Base-by-base conservation (phyloP, 2,888 invertebrate genomes). In the Agriotes lineatus region DNA sequence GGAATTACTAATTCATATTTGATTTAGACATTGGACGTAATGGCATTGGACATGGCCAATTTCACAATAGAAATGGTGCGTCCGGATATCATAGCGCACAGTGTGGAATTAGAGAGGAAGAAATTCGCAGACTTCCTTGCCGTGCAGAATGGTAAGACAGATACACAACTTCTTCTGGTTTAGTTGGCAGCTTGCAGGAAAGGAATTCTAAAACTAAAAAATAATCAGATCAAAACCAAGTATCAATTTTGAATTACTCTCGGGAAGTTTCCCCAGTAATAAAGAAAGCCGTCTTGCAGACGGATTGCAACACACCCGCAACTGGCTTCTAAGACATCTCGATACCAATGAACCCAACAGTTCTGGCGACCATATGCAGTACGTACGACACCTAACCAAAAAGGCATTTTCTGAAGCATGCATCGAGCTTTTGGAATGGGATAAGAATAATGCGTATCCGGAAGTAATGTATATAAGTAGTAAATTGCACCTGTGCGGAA, bases 21-120 rank as follows among this genome's bases (percentile, higher is more conserved):
- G 48, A 80, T 80, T 39, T 82, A 88, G 84, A 89, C 93, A 0
- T 85, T 99, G 74, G 95, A 96, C 72, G 86, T 96, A 25, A 93
- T 99, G 91, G 95, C 94, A 79, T 85, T 97, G 74, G 99, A 99
- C 82, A 90, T 99, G 88, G 97, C 97, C 0, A 99, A 99, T 85
- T 97, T 95, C 66, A 90, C 96, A 39, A 91, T 99, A 54, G 91
- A 93, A 16, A 92, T 95, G 86, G 93, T 96, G 60, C 88, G 96
- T 61, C 96, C 96, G 0, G 93, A 94, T 78, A 93, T 99, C 19
- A 92, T 96, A 72, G 93, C 94, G 22, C 93, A 96, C 78, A 96
- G 97, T 72, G 94, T 97, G 0, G 93, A 95, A 72, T 96, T 97
- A 79, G 99, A 99, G 81, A 90, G 94, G 77, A 86, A 90, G 54